Evolutionary conservation across 2,113 vertebrate genomes (phyloP), one percentile per base, ranked within the genome.

Genomic region (Bufo gargarizans): DNA sequence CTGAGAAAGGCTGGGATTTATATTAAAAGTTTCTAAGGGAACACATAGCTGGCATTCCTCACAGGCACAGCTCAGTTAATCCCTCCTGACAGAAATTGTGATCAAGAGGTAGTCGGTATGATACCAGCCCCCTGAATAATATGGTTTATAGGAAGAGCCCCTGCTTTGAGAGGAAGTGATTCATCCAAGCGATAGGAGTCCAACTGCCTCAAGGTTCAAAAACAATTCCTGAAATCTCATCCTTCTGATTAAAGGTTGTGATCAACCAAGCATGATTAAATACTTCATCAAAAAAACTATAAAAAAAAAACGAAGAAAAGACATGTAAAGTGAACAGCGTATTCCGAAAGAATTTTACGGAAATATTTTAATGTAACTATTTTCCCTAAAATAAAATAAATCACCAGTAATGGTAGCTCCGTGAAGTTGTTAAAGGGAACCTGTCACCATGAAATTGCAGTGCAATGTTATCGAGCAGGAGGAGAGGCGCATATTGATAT

Each of bases 21-120:
- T 20, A 81, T 84, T 86, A 55, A 63, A 86, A 82, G 87, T 88
- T 1, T n/a, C 85, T 56, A 16, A 58, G 82, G 90, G 90, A 91
- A 59, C 19, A 90, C 90, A 93, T 90, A 56, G 89, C 49, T 92
- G 91, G 90, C 91, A 93, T 94, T 93, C 92, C 92, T 86, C 88
- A 65, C 86, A 77, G 92, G 91, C 90, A 92, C 58, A 78, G 90
- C 90, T 91, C 86, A 82, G 77, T 84, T 47, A 89, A 93, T 55
- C 90, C 90, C 85, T 91, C 92, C 90, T 92, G 91, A 91, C 80
- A 89, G 80, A 55, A 77, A 86, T 82, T 55, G 13, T 80, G 67
- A 86, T 86, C 85, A 87, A 43, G 22, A 59, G 33, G 87, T 20
- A 45, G 58, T 77, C 89, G 22, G 71, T 45, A 91, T 91, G 91